phyloP scores from a whole-genome alignment of 2,797 vertebrate species.

The Mus spretus region DNA sequence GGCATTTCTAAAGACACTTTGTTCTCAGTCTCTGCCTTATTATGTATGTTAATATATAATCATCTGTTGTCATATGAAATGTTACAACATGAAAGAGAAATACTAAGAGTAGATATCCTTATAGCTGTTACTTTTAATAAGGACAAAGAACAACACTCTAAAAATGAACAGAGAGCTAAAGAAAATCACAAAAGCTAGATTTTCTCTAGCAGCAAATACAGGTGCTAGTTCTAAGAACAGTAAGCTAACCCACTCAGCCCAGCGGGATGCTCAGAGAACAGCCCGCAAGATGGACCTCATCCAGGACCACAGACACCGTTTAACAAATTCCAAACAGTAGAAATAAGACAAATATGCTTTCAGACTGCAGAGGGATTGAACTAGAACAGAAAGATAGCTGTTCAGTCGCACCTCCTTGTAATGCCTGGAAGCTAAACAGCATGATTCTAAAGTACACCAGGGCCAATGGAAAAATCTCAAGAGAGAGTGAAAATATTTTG shows the following conservation, averaged over 20 bases:
- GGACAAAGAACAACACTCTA: slow-evolving; percentile 4
- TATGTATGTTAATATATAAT: not conserved
- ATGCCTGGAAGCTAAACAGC: slow-evolving; percentile 37
- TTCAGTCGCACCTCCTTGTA: not conserved
- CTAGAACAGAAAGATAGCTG: slow-evolving; percentile 14
- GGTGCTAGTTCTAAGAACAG: not conserved
- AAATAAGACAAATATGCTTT: slow-evolving; percentile 50
- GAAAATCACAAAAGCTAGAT: slow-evolving; percentile 19
- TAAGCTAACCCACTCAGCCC: not conserved
- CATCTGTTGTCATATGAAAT: not conserved
- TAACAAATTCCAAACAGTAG: slow-evolving; percentile 35
- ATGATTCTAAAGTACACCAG: slow-evolving; percentile 8
- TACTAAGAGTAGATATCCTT: not conserved
- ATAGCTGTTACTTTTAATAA: slow-evolving; percentile 34
- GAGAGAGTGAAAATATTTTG: slow-evolving; percentile 55
- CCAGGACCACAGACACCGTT: not conserved
- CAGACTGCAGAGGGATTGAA: not conserved
- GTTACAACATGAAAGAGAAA: not conserved
- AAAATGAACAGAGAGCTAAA: slow-evolving; percentile 23
- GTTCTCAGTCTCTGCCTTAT: slow-evolving; percentile 25
- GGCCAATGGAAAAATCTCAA: slow-evolving; percentile 22
- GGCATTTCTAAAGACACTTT: not conserved
- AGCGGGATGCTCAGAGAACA: not conserved
- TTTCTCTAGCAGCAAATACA: slow-evolving; percentile 22
- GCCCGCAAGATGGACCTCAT: not conserved